A percentile compares a stretch with the other conserved stretches of the same genome.
Conservation (phyloP, 1,140 invertebrate genomes). For the Zelostemma sp. region DNA sequence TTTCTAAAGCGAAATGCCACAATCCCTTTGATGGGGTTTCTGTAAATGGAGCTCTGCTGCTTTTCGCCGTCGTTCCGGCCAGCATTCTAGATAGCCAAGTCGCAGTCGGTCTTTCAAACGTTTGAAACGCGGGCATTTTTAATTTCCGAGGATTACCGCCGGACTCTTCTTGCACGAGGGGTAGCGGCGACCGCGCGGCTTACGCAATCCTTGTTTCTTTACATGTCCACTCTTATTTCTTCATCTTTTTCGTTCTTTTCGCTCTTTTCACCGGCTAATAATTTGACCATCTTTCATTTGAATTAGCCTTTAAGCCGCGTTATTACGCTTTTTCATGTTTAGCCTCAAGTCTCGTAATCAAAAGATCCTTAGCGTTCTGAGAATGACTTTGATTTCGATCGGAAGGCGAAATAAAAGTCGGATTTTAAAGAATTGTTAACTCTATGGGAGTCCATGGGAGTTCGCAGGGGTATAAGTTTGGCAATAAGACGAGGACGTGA, state of each 20-base stretch:
- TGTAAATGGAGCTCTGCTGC: constrained; percentile 63
- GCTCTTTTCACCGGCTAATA: constrained; percentile 29
- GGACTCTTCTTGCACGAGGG: constrained; percentile 23
- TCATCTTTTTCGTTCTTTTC: constrained; percentile 25
- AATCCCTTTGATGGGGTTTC: constrained; percentile 71
- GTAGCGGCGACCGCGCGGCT: constrained; percentile 9
- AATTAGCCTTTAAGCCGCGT: background rate
- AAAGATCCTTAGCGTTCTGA: background rate
- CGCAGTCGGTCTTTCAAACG: constrained; percentile 45
- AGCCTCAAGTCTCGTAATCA: too few species aligned
- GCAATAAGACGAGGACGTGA: background rate
- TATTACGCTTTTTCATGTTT: background rate
- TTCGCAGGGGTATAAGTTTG: background rate
- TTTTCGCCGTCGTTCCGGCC: background rate
- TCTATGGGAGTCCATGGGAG: too few species aligned
- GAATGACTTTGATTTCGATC: background rate
- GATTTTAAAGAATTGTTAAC: too few species aligned
- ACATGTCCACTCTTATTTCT: constrained; percentile 25
- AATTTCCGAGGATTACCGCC: constrained; percentile 67
- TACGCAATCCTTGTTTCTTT: constrained; percentile 42
- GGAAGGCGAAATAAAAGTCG: background rate
- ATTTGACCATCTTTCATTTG: constrained; percentile 27
- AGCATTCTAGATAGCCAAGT: constrained; percentile 42
- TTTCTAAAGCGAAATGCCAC: constrained; percentile 64
- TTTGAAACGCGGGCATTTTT: constrained; percentile 63